Evolutionary conservation across 2,797 vertebrate species (phyloP), one percentile per base, ranked within the genome.

Genomic region (Euthynnus affinis): DNA sequence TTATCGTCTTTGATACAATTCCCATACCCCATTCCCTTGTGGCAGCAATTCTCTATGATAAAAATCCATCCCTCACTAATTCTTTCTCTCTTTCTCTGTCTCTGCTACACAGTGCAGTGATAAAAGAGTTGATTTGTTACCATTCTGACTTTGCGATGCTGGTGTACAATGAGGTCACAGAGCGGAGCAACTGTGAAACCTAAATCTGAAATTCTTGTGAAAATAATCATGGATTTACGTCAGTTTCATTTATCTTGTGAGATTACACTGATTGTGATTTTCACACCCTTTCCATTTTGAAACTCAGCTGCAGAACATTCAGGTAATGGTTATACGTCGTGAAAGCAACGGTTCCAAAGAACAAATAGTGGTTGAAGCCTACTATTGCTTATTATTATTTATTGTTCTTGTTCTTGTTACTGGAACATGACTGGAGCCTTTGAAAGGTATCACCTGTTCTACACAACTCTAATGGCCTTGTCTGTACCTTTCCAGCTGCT

Each of bases 111-210:
- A 15, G 46, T 34, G 49, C 67, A 71, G 55, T 56, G 72, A 82
- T 84, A 67, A 77, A 87, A 77, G 69, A 87, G 81, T 80, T 86
- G 78, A 89, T 88, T 74, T 87, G 85, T 84, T 86, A 79, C 83
- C 72, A 42, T 67, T 71, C 61, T 73, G 53, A 76, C 74, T 77
- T 78, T 55, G 74, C 63, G n/a, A 58, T 23, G 65, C 46, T 59
- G 40, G 63, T 80, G 81, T 85, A 85, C 67, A 46, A 25, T 75
- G 81, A 89, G 87, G 87, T 88, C 87, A 82, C 64, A 65, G 74
- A 82, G 78, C 85, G 65, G 74, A 73, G 74, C 71, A 88, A 86
- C 85, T 88, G 88, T 86, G 88, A 92, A 93, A 93, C 71, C 76
- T 18, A 79, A 82, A 81, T 86, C 60, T 83, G 66, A 79, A 67